Base-by-base conservation (phyloP, 2,797 vertebrate species). In the Myiotriccus ornatus region DNA sequence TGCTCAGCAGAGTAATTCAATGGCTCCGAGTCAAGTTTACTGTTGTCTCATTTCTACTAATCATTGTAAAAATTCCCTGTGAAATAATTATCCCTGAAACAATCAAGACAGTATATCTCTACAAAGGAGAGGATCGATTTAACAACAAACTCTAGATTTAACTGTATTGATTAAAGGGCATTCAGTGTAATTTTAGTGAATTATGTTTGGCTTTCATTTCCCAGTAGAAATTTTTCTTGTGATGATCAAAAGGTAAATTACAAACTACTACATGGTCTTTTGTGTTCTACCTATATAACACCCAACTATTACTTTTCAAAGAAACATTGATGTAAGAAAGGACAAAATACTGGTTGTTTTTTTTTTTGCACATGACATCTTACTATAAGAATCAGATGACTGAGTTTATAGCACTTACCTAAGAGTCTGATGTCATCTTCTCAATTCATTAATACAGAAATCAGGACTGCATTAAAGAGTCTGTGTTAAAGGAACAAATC, bases 121-220 rank as follows among this genome's bases (percentile, higher is more conserved):
- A 95, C 96, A 97, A 98, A 97, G 92, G 96, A 98, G 94, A 97
- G 96, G 96, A 98, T 98, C 97, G 98, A 99, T 99, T 98, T 98
- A 97, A 97, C 97, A 98, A 99, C 98, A 98, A 98, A 98, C 98
- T 98, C 91, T 97, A 98, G 98, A 99, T 99, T 98, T 98, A 99
- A 98, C 98, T 97, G 94, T 93, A 97, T 96, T 97, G 98, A 98
- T 98, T 97, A 97, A 95, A 96, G 96, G 95, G 96, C 95, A 77
- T 97, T 98, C 98, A 94, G 94, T 95, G 97, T 93, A 98, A 98
- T 98, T 98, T 98, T 98, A 98, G 98, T 98, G 97, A 96, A 97
- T 98, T 96, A 97, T 97, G 94, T 95, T 95, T 96, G 94, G 85
- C 96, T 97, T 97, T 97, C 93, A 94, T 97, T 98, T 98, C 95